Evolutionary conservation across 64 coral and sea anemone species (phyloP), one percentile per base, ranked within the genome.

Genomic region (Montipora capricornis): DNA sequence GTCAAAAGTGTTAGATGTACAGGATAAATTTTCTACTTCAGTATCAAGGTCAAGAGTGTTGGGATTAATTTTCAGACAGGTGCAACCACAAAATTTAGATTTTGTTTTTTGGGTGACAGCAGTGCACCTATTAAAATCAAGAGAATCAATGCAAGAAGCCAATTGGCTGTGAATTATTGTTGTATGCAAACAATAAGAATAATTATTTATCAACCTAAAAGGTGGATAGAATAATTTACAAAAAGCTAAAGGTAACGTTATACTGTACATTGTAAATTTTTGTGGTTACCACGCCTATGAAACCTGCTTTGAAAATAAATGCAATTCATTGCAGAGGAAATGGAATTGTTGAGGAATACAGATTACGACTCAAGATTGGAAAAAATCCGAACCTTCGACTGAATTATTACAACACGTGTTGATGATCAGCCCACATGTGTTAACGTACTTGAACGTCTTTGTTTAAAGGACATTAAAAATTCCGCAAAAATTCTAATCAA

Each of bases 361-460:
- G 61, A 14, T 64, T 64, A 64, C 61, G 13, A 14, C 9, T 64
- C 4, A 64, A 64, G 61, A 57, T 8, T 57, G 52, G 52, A 58
- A 26, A 4, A 81, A 81, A 20, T 20, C 11, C 1, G 20, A 81
- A 58, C 20, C 61, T 15, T 68, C 45, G 47, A 69, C 20, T 61
- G 26, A 20, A 67, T 11, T 78, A 86, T 71, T 68, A 86, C 4
- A 49, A 86, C 82, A 86, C 82, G 82, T 86, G 82, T 49, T 67
- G 9, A 71, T 70, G 3, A 55, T 55, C 16, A 55, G 14, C 9
- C 82, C 8, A 86, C 82, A 86, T 64, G 82, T 86, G 82, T 86
- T 57, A 57, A 57, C 11, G 53, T 57, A 57, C 53, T 57, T 71
- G 66, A 17, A 46, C 2, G 22, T 50, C 66, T 86, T 86, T 86